Evolutionary conservation across 2,888 invertebrate genomes (phyloP), one percentile per base, ranked within the genome.

Genomic region (Poecilus cupreus): DNA sequence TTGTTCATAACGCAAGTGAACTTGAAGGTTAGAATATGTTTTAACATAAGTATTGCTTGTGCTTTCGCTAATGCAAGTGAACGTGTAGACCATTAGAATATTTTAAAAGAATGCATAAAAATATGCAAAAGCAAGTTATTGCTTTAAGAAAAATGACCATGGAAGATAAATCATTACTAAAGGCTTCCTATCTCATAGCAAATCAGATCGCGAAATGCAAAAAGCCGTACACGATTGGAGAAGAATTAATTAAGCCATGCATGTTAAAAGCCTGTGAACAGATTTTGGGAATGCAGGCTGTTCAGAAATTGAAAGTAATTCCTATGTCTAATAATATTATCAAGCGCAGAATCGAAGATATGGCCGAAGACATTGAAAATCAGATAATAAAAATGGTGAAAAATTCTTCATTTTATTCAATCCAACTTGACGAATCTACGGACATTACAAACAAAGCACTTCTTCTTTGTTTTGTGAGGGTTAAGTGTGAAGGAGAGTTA

Each of bases 361-460:
- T n/a, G n/a, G n/a, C n/a, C n/a, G n/a, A n/a, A n/a, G n/a, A n/a
- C n/a, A n/a, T n/a, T n/a, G n/a, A n/a, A n/a, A n/a, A n/a, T n/a
- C n/a, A n/a, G n/a, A n/a, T n/a, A n/a, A n/a, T n/a, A n/a, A n/a
- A n/a, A n/a, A n/a, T n/a, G n/a, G n/a, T n/a, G n/a, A n/a, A n/a
- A n/a, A n/a, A n/a, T 51, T 81, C 80, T 64, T 18, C 72, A 60
- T 82, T 76, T 82, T 82, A 64, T 82, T 16, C 80, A 60, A 82
- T 82, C 8, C 80, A 82, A 82, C 37, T 82, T 75, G 82, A 82
- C 46, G 82, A 82, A 76, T 82, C n/a, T n/a, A n/a, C n/a, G n/a
- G n/a, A n/a, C n/a, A n/a, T n/a, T n/a, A n/a, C n/a, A n/a, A n/a
- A n/a, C n/a, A n/a, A n/a, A n/a, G n/a, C n/a, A n/a, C n/a, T 82